Conservation (phyloP, 2,797 vertebrate species). For the Ptychadena robeensis region DNA sequence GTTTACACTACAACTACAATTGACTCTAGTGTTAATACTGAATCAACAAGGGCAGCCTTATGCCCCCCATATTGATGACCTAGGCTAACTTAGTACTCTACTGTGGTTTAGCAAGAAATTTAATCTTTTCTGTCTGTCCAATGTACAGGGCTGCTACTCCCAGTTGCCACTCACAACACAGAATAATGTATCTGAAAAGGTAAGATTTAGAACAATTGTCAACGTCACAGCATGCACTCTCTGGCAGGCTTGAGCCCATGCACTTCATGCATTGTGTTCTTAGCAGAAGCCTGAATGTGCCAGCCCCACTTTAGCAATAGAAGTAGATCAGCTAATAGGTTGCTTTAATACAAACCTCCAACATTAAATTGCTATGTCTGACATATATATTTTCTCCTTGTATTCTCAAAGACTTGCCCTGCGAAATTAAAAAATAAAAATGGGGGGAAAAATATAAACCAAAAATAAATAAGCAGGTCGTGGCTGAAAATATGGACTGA, state of each 20-base stretch:
- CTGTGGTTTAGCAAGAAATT: background rate
- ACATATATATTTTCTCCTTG: slow-evolving; percentile 99
- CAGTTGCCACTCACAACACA: slow-evolving; percentile 67
- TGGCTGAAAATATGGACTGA: slow-evolving; percentile 23
- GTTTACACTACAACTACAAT: background rate
- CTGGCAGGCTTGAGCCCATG: slow-evolving; percentile 73
- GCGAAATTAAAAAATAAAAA: slow-evolving; percentile 84
- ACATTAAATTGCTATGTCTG: slow-evolving; percentile 99
- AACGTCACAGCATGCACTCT: slow-evolving; percentile 71
- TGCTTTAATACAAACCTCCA: slow-evolving; percentile 95
- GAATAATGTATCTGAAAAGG: slow-evolving; percentile 48
- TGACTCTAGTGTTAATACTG: no score
- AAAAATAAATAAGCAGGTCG: slow-evolving; percentile 54
- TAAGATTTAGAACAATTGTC: slow-evolving; percentile 54
- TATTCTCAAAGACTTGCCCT: slow-evolving; percentile 96
- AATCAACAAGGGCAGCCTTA: background rate
- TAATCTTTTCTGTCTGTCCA: background rate
- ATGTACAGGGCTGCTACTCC: slow-evolving; percentile 66
- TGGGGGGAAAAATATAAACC: slow-evolving; percentile 64
- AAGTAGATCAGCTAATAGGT: slow-evolving; percentile 78
- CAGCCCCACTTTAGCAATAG: slow-evolving; percentile 77
- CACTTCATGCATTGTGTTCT: slow-evolving; percentile 82
- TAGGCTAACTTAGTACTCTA: background rate
- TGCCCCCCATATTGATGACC: background rate
- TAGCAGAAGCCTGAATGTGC: slow-evolving; percentile 85